A percentile compares a stretch with the other conserved stretches of the same genome.
These are phyloP conservation scores for Piprites chloris DNA, from an alignment of 2,113 vertebrate genomes.

Conservation along the genomic window DNA sequence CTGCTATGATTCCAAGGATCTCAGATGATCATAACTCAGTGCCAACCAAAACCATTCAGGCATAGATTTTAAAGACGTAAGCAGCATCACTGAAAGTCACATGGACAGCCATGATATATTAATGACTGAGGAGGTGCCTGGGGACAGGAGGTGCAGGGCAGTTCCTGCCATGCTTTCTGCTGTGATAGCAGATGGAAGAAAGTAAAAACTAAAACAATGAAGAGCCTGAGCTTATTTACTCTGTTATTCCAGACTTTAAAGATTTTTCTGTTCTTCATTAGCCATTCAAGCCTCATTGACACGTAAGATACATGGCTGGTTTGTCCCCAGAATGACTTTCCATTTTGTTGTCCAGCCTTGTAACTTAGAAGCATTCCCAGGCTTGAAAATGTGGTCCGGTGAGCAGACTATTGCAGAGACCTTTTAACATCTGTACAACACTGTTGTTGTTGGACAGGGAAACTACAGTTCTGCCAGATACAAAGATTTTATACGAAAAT, in stretches of 20 bases:
- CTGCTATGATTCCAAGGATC: neutral
- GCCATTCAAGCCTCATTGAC: neutral
- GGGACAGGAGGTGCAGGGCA: fast-evolving
- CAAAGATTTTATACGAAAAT: neutral
- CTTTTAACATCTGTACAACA: neutral
- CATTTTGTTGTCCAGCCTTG: neutral
- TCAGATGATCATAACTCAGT: neutral
- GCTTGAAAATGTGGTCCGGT: slow-evolving; percentile 9
- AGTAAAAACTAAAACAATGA: neutral
- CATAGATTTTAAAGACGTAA: neutral
- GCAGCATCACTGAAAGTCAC: neutral
- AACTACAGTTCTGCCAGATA: neutral
- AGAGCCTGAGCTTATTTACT: neutral
- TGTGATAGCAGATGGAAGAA: neutral
- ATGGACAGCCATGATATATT: fast-evolving
- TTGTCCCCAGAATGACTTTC: neutral
- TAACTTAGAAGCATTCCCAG: neutral
- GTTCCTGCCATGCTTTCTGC: neutral
- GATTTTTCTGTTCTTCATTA: neutral
- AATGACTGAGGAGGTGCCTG: neutral
- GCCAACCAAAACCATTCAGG: neutral
- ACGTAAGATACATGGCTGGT: neutral
- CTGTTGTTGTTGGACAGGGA: neutral
- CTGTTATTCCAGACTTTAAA: neutral
- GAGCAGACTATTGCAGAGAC: neutral